A percentile compares a stretch with the other conserved stretches of the same genome.
Conservation (phyloP, 2,797 vertebrate species). For the Lophotriccus pileatus region DNA sequence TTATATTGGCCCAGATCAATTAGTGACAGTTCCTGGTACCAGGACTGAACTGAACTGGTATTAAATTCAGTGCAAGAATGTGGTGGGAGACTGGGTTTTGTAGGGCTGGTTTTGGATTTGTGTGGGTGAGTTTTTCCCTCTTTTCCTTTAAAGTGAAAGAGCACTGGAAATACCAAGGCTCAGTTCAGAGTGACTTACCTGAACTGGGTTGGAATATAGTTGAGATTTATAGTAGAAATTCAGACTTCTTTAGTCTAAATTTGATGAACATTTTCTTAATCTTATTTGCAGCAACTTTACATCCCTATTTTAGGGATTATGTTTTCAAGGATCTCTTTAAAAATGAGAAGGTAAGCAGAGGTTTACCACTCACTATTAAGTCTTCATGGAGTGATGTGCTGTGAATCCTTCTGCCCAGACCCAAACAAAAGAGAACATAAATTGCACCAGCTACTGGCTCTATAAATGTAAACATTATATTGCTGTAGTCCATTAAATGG, state of each 20-base stretch:
- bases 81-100: background rate
- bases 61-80: background rate
- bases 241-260: background rate
- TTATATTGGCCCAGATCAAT: background rate
- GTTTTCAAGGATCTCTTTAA: background rate
- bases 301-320: background rate
- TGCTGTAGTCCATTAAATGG: background rate
- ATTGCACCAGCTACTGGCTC: background rate
- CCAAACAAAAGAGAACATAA: background rate
- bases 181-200: background rate
- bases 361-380: background rate
- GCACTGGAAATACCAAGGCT: background rate
- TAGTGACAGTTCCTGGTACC: background rate
- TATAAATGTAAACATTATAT: background rate
- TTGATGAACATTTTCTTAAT: background rate
- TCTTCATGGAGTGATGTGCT: background rate
- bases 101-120: background rate
- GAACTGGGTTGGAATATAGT: background rate
- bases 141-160: background rate
- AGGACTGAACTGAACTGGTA: background rate
- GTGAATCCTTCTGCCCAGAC: background rate
- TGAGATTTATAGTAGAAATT: background rate
- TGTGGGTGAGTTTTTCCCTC: accelerated
- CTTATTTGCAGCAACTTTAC: background rate
- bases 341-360: background rate